Evolutionary conservation across 1,140 invertebrate species (phyloP).

Genomic region (Phymastichus coffea): DNA sequence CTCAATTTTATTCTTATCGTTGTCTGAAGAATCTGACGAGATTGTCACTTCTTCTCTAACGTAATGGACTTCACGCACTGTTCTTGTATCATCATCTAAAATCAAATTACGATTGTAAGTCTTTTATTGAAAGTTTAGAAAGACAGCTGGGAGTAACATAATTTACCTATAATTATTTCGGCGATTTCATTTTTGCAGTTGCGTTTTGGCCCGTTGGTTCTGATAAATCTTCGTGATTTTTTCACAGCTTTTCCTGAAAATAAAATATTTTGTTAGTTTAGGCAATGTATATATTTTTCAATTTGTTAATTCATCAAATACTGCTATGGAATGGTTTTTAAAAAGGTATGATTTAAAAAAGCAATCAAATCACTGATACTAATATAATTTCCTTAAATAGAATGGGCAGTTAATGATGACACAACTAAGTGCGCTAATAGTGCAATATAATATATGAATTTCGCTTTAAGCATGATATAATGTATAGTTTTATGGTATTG

Average conservation of each 20-base stretch:
- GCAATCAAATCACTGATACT: no score
- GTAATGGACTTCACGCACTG: slow-evolving; percentile 6
- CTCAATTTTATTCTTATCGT: background rate
- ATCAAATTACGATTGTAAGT: background rate
- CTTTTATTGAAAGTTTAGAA: background rate
- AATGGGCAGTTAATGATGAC: no score
- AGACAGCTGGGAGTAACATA: no score
- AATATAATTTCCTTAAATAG: no score
- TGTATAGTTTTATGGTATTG: no score
- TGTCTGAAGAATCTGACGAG: background rate
- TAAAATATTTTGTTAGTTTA: background rate
- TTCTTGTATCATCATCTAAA: background rate
- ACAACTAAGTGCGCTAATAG: no score
- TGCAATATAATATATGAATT: no score
- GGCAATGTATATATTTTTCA: no score
- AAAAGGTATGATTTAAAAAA: no score
- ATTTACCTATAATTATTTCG: slow-evolving; percentile 9
- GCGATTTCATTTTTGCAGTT: background rate
- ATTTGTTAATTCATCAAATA: no score
- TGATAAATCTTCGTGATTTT: background rate
- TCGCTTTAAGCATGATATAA: no score
- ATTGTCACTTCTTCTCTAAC: background rate
- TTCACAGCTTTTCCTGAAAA: background rate
- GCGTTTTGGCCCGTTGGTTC: background rate
- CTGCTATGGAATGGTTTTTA: no score